Evolutionary conservation across 2,888 invertebrate species (phyloP).

Genomic region (Stictocephala bisonia): DNA sequence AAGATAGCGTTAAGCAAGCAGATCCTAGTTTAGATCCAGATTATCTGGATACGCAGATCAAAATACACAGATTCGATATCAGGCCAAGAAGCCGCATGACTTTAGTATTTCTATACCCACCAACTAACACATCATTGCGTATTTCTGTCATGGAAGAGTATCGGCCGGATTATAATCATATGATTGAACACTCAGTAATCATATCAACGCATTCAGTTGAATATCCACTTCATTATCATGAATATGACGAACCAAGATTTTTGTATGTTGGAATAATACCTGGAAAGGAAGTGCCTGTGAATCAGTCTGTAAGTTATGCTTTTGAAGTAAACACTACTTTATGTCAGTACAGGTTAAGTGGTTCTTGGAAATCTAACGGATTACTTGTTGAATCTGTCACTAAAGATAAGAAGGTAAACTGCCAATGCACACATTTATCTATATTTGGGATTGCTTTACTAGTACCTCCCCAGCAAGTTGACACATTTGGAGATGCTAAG

Average conservation of each 20-base stretch:
- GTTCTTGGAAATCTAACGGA: too few species aligned
- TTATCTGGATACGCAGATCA: not conserved
- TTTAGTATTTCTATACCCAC: not conserved
- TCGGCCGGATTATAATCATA: not conserved
- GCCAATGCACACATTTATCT: too few species aligned
- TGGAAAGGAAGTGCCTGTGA: not conserved
- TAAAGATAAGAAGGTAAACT: too few species aligned
- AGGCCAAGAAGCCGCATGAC: not conserved
- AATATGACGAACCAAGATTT: not conserved
- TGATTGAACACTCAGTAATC: too few species aligned
- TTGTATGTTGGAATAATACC: not conserved
- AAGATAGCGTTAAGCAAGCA: not conserved
- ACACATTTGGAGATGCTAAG: too few species aligned
- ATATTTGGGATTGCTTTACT: too few species aligned
- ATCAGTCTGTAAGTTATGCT: slow-evolving; percentile 46
- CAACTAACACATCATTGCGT: not conserved
- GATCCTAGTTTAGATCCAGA: not conserved
- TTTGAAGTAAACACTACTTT: slow-evolving; percentile 53
- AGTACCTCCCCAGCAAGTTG: too few species aligned
- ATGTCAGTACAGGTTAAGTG: slow-evolving; percentile 53
- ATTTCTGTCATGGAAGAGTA: not conserved
- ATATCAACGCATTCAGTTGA: too few species aligned
- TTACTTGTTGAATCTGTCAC: too few species aligned
- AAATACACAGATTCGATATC: not conserved
- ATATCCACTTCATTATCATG: too few species aligned